Conservation (phyloP, 2,113 vertebrate species). For the Elanus axillaris region DNA sequence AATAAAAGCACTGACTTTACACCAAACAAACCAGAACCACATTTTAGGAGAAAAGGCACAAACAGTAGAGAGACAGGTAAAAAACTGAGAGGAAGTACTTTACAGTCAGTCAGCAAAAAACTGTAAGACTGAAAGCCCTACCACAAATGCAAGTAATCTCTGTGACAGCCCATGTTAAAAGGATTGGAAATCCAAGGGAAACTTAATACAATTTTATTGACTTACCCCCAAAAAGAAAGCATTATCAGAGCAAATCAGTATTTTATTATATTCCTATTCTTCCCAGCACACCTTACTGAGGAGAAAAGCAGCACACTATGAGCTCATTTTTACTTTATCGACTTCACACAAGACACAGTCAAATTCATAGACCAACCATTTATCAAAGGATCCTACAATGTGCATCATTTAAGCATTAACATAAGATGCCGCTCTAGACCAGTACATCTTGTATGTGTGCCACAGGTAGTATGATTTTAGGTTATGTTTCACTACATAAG, state of each 20-base stretch:
- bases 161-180: background rate
- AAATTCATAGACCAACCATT: background rate
- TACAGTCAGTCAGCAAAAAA: background rate
- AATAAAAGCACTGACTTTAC: background rate
- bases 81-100: background rate
- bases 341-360: background rate
- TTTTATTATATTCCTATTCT: slow-evolving; percentile 10
- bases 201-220: background rate
- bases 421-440: background rate
- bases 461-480: background rate
- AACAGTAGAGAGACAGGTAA: background rate
- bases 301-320: background rate
- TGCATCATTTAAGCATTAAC: background rate
- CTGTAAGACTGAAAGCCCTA: background rate
- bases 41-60: background rate
- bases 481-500: background rate
- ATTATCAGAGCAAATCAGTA: background rate
- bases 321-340: background rate
- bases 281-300: background rate
- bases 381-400: background rate
- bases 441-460: background rate
- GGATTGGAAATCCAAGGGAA: background rate
- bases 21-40: background rate
- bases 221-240: background rate
- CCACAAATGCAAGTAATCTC: background rate